Percentiles rank a stretch among this genome's conserved stretches.
Evolutionary conservation across 2,797 vertebrate species (phyloP).

Genomic region (Halcyon leucocephala): DNA sequence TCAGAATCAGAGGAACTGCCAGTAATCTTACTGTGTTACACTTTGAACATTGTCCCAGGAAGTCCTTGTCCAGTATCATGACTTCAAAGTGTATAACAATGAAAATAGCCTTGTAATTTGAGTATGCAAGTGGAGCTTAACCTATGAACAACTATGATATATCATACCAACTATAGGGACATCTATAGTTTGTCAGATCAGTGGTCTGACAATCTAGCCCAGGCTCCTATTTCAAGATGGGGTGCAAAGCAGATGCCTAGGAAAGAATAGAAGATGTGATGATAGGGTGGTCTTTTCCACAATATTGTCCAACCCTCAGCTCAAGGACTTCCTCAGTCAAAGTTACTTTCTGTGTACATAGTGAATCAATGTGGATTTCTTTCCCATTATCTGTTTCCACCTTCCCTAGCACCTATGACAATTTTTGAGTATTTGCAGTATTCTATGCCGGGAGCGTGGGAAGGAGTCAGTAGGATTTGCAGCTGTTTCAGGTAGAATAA

Average conservation of each 20-base stretch:
- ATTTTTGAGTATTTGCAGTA: neutral
- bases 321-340: neutral
- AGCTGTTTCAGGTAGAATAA: neutral
- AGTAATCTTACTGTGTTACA: neutral
- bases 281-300: neutral
- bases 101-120: neutral
- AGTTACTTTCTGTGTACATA: neutral
- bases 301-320: neutral
- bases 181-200: neutral
- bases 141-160: neutral
- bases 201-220: neutral
- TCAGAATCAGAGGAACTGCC: neutral
- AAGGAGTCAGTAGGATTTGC: neutral
- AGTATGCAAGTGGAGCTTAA: neutral
- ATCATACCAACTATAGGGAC: neutral
- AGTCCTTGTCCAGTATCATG: neutral
- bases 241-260: neutral
- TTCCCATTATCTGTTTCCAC: neutral
- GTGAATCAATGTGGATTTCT: neutral
- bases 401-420: neutral
- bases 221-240: neutral
- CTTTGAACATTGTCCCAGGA: neutral
- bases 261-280: neutral
- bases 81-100: neutral
- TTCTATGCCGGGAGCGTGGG: neutral